Evolutionary conservation across 35 echinoderm and acorn worm genomes (phyloP).

Genomic region (Apostichopus japonicus): DNA sequence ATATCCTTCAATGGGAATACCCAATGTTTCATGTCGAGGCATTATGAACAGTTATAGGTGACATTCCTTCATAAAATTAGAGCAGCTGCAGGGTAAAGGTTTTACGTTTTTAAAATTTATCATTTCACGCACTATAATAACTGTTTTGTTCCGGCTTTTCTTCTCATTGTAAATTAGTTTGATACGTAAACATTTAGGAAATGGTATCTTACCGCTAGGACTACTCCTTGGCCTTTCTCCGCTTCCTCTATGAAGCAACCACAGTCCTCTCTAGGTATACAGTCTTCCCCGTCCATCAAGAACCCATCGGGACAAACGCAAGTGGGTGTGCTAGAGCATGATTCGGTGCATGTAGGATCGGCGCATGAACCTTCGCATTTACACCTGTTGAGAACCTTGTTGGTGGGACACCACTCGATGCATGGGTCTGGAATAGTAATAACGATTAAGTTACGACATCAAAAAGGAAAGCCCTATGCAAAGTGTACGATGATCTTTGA

Average conservation of each 20-base stretch:
- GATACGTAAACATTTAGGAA: too few species aligned
- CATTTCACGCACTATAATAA: too few species aligned
- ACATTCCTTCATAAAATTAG: too few species aligned
- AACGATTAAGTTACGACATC: not conserved
- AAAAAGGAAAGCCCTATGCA: too few species aligned
- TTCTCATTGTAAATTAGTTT: too few species aligned
- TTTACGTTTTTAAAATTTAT: too few species aligned
- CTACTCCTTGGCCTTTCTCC: not conserved
- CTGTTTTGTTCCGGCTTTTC: too few species aligned
- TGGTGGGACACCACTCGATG: not conserved
- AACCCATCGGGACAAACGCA: slow-evolving; percentile 19
- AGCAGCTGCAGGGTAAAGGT: too few species aligned
- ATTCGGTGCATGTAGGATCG: not conserved
- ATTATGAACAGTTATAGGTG: too few species aligned
- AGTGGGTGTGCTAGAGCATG: not conserved
- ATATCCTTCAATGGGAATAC: too few species aligned
- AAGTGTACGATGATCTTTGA: too few species aligned
- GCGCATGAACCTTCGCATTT: not conserved
- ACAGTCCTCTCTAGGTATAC: not conserved
- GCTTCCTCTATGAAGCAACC: not conserved
- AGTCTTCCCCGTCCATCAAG: not conserved
- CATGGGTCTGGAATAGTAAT: not conserved
- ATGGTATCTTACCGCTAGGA: not conserved
- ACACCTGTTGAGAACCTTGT: not conserved
- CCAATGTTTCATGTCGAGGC: too few species aligned